A percentile compares a stretch with the other conserved stretches of the same genome.
Conservation (phyloP, 1,140 invertebrate species). For the Drosophila repletoides region DNA sequence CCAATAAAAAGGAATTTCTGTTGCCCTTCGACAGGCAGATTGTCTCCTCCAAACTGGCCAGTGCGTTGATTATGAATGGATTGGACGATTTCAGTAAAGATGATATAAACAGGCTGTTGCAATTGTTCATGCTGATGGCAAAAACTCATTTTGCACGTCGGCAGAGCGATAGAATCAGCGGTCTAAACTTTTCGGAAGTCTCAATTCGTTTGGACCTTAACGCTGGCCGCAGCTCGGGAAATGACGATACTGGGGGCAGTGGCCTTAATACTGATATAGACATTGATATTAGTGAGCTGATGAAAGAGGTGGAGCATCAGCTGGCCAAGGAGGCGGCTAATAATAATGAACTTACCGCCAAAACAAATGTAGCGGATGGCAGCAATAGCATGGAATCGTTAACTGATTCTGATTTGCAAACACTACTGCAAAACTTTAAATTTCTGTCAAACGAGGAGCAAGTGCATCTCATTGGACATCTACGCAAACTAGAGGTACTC, state of each 20-base stretch:
- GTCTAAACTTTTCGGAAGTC: conserved; percentile 37
- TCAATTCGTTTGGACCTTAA: conserved; percentile 21
- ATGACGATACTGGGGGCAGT: not conserved
- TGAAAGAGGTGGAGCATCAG: conserved; percentile 65
- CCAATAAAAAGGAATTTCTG: conserved; percentile 17
- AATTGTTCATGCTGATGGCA: conserved; percentile 87
- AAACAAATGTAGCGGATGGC: not conserved
- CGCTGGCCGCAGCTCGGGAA: no score
- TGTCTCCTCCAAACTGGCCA: conserved; percentile 90
- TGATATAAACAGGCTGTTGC: conserved; percentile 89
- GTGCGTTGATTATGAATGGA: conserved; percentile 89
- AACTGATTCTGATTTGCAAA: conserved; percentile 89
- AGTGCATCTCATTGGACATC: conserved; percentile 89
- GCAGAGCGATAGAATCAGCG: conserved; percentile 4
- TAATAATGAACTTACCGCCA: not conserved
- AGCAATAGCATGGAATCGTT: conserved; percentile 86
- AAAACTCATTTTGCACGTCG: conserved; percentile 47
- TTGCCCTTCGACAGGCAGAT: conserved; percentile 70
- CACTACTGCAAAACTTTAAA: conserved; percentile 90
- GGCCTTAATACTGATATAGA: conserved; percentile 10
- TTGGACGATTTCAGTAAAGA: conserved; percentile 89
- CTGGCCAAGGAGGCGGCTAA: conserved; percentile 32
- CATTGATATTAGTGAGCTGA: conserved; percentile 52
- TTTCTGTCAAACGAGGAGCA: conserved; percentile 90
- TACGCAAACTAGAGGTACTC: conserved; percentile 89